A percentile compares a stretch with the other conserved stretches of the same genome.
These are phyloP conservation scores for Archegozetes longisetosus DNA, from an alignment of 1,140 invertebrate genomes.

Conservation along the genomic window DNA sequence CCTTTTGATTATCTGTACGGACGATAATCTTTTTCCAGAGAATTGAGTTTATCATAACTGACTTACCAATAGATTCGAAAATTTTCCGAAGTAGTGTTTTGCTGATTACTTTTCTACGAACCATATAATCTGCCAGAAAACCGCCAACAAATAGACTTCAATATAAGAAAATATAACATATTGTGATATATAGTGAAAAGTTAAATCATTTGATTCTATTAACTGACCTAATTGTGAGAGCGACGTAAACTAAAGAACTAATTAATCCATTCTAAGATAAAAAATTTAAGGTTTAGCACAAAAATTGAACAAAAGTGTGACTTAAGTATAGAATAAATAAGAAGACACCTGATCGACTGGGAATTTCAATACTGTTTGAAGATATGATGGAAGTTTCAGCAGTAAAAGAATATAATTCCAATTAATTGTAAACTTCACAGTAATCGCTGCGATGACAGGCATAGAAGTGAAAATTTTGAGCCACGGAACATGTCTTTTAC, in stretches of 20 bases:
- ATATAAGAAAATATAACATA: neutral
- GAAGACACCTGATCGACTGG: conserved; percentile 1
- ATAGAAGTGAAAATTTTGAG: conserved; percentile 50
- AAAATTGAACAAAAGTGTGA: too few species aligned
- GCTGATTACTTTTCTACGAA: neutral
- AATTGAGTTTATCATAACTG: conserved; percentile 14
- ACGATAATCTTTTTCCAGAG: neutral
- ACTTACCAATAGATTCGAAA: conserved; percentile 11
- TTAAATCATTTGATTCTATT: neutral
- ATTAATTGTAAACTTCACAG: conserved; percentile 72
- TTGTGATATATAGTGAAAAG: neutral
- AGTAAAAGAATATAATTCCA: conserved; percentile 89
- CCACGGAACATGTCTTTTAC: conserved; percentile 45
- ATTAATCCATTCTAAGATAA: conserved; percentile 18
- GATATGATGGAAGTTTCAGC: conserved; percentile 52
- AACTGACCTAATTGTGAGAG: neutral
- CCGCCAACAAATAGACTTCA: conserved; percentile 6
- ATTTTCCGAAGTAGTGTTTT: conserved; percentile 2
- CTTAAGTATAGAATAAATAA: too few species aligned
- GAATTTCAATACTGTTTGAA: conserved; percentile 36
- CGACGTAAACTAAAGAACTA: conserved; percentile 14
- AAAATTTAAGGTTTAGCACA: too few species aligned
- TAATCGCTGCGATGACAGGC: conserved; percentile 78
- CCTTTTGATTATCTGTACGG: too few species aligned
- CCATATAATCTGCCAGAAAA: neutral